Evolutionary conservation across 2,888 invertebrate genomes (phyloP), one percentile per base, ranked within the genome.

Genomic region (Boloria selene): DNA sequence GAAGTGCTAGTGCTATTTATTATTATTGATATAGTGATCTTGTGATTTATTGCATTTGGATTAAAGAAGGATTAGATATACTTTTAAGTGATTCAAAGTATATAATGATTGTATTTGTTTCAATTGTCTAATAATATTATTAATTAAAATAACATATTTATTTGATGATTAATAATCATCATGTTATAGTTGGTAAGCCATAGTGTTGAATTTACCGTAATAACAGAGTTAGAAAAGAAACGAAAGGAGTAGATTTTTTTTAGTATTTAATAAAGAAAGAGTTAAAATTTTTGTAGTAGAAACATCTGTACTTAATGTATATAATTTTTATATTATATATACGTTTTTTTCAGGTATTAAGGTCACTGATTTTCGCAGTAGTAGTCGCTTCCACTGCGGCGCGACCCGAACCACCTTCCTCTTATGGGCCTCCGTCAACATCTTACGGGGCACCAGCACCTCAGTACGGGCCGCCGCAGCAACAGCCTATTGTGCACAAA

Each of bases 401-500:
- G 71, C 90, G 93, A 69, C 94, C 94, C 44, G 94, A 94, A 81
- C 92, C 94, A 3, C 94, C 94, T 17, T 81, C 88, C 54, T 90
- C 90, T 42, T 95, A 94, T 80, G 93, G 94, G 52, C 93, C 94
- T 22, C 94, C 94, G 10, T 87, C 93, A 13, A 84, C 89, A 3
- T 93, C 88, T 49, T 93, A 93, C 75, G 92, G 93, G 14, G 87
- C 88, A 2, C 94, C 94, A 3, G 86, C 93, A 0, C 93, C 94
- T 3, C 94, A 94, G 75, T 96, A 96, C 77, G 96, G 96, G 17
- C 94, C 95, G 7, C 96, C 96, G 0, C 95, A 95, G 78, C 95
- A 95, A 67, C 95, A 95, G 67, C 96, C 96, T 64, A 95, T 96
- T 50, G 94, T 97, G 61, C 97, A 97, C 87, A 97, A 97, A 82